Base-by-base conservation (phyloP, 2,113 vertebrate genomes). In the Gallinago media region DNA sequence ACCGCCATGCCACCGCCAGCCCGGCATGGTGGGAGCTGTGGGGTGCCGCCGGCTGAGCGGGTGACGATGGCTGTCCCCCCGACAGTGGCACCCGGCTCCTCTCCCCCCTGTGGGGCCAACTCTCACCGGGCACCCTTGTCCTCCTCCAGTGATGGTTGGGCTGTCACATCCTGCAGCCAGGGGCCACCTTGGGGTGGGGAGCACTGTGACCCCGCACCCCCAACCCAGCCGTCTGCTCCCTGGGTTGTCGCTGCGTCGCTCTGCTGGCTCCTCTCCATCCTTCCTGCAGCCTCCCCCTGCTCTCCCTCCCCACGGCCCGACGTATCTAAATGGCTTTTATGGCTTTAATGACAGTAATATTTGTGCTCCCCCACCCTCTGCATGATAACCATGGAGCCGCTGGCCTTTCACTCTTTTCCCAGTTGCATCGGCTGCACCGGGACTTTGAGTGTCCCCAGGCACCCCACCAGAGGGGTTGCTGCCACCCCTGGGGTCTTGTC, bases 201-300 rank as follows among this genome's bases (percentile, higher is more conserved):
- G 38, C 7, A 5, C 42, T 31, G 29, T 7, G 6, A 18, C 1
- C 36, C 40, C 0, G 1, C 42, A 14, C 22, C n/a, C 74, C 47
- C 0, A 2, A 2, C 3, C 29, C 3, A 0, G 15, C 13, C 0
- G 0, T 17, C 26, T 11, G 58, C 62, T 67, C 36, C 36, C 36
- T 0, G 1, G 4, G 21, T 23, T 3, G 7, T 15, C 7, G 12
- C 0, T 3, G 25, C 1, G 0, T 8, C 8, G 2, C 34, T 36
- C 42, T 7, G 23, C 11, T 0, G 2, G 50, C 65, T 70, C 54
- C 61, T 22, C 34, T 70, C 52, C 55, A 34, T 78, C 17, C 34
- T 42, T 38, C 38, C 62, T 3, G 0, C 75, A 18, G 54, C 59
- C 32, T 47, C 71, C 14, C 54, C 23, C 32, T 6, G 20, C 75